Evolutionary conservation across 2,113 vertebrate species (phyloP), one percentile per base, ranked within the genome.

Genomic region (Ciconia stormi): DNA sequence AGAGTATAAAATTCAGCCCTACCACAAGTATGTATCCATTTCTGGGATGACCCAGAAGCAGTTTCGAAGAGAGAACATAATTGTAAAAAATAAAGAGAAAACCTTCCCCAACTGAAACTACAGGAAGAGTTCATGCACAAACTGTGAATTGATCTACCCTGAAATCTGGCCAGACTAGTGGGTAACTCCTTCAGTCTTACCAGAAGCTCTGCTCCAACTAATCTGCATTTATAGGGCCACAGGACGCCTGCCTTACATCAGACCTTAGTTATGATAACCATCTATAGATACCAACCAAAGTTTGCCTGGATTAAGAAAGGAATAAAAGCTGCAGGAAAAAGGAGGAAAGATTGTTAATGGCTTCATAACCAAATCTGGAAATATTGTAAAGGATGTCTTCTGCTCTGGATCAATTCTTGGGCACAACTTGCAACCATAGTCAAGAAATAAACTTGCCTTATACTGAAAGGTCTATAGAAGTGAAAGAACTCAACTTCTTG

Each of bases 161-260:
- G 47, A 71, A 82, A 79, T 69, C 47, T 47, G 47, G 20, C 17
- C 65, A 21, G 8, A 58, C 9, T 18, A 4, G 4, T 44, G n/a
- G 32, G 13, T 23, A 55, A 71, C 15, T 58, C 59, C 42, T 73
- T 7, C 25, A 36, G 4, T 17, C 49, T 50, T 38, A 34, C 22
- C 56, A 72, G 18, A 7, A 63, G 30, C 25, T 59, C 32, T 66
- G 12, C 30, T 91, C 40, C 40, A 62, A 16, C 1, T 50, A 69
- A 53, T 81, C 59, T 47, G 22, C 20, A 22, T 47, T 59, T 82
- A 26, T 18, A 55, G 27, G 17, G 10, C 19, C 29, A 55, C 7
- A 12, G n/a, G 12, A n/a, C 0, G 0, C 11, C 18, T n/a, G 32
- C 47, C 29, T 66, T 65, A 56, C 13, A 20, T 50, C 32, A 71